Percentiles rank a stretch among this genome's conserved stretches.
Evolutionary conservation across 2,888 invertebrate species (phyloP).

Genomic region (Leucophenga montana): DNA sequence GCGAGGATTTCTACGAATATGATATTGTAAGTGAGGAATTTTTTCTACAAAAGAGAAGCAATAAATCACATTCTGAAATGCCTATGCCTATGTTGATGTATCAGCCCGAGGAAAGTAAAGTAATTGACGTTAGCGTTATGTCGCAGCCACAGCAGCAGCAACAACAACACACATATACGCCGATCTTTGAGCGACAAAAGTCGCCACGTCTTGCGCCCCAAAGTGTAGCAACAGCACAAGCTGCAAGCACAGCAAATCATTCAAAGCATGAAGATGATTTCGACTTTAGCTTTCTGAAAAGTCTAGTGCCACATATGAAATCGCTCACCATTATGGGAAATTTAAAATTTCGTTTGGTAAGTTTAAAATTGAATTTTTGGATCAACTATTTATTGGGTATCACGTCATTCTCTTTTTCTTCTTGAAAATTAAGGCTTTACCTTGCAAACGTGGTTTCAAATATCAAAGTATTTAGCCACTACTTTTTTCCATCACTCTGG

Average conservation of each 20-base stretch:
- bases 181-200: neutral
- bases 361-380: too few species aligned
- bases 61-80: slow-evolving; percentile 4
- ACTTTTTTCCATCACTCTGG: too few species aligned
- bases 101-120: slow-evolving; percentile 26
- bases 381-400: too few species aligned
- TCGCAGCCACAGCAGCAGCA: neutral
- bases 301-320: slow-evolving; percentile 54
- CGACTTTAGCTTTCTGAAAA: slow-evolving; percentile 54
- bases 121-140: neutral
- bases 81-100: slow-evolving; percentile 35
- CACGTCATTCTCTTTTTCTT: too few species aligned
- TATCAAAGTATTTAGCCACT: too few species aligned
- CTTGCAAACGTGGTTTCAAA: too few species aligned
- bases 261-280: slow-evolving; percentile 44
- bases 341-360: slow-evolving; percentile 50
- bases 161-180: too few species aligned
- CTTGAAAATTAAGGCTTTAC: too few species aligned
- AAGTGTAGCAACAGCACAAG: too few species aligned
- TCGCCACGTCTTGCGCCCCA: too few species aligned
- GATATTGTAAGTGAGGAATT: slow-evolving; percentile 54
- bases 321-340: slow-evolving; percentile 48
- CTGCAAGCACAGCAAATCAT: too few species aligned
- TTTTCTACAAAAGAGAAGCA: slow-evolving; percentile 45
- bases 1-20: slow-evolving; percentile 55